Percentiles rank a stretch among this genome's conserved stretches.
Conservation (phyloP, 2,888 invertebrate species). For the Blera fallax region DNA sequence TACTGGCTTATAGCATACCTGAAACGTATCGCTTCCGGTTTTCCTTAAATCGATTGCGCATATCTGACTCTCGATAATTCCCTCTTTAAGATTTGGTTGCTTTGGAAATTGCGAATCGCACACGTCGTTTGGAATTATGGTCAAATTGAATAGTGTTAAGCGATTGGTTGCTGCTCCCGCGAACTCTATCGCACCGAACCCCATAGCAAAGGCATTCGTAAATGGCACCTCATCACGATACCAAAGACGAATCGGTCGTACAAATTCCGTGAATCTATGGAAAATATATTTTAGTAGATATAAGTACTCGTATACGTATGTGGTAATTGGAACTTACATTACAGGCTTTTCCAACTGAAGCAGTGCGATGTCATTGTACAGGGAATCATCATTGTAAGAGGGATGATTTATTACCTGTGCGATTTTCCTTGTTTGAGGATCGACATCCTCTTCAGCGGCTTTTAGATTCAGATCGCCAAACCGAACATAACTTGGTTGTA, state of each 20-base stretch:
- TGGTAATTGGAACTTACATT: constrained; percentile 76
- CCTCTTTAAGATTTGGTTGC: constrained; percentile 75
- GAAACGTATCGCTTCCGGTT: constrained; percentile 79
- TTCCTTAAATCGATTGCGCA: constrained; percentile 78
- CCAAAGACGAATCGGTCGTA: constrained; percentile 85
- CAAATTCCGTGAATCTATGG: constrained; percentile 70
- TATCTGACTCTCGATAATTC: constrained; percentile 78
- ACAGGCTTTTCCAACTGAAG: constrained; percentile 75
- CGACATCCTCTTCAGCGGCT: constrained; percentile 74
- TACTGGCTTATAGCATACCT: too few relatives aligned
- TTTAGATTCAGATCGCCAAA: constrained; percentile 78
- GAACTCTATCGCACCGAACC: constrained; percentile 84
- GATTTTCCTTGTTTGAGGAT: constrained; percentile 76
- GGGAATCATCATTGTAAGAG: constrained; percentile 73
- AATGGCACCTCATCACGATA: constrained; percentile 78
- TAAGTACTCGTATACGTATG: too few relatives aligned
- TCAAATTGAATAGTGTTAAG: constrained; percentile 78
- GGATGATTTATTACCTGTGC: constrained; percentile 75
- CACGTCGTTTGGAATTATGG: constrained; percentile 77
- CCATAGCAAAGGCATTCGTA: constrained; percentile 83
- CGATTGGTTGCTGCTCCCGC: constrained; percentile 78
- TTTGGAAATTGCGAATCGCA: constrained; percentile 76
- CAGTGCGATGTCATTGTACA: constrained; percentile 79
- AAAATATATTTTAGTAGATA: not conserved
- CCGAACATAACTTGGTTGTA: constrained; percentile 77